Conservation (phyloP, 2,113 vertebrate genomes). For the Falcunculus frontatus region DNA sequence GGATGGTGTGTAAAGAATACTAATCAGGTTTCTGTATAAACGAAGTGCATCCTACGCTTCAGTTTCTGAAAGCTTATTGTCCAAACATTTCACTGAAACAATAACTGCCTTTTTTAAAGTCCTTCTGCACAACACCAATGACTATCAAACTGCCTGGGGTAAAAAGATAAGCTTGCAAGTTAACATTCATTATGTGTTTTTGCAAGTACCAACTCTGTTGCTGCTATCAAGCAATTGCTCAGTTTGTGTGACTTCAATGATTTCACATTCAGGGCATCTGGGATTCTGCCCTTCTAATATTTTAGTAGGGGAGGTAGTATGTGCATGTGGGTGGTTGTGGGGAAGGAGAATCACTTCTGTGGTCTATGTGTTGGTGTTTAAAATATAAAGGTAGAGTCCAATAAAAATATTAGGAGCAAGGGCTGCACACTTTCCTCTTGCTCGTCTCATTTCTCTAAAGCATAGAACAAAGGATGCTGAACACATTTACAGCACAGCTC, state of each 20-base stretch:
- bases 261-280: background rate
- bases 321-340: background rate
- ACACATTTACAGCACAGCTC: background rate
- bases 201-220: background rate
- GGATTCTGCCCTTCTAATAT: background rate
- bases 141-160: background rate
- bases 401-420: background rate
- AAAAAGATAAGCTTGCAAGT: conserved; percentile 21
- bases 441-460: background rate
- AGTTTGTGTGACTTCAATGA: background rate
- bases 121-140: background rate
- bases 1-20: conserved; percentile 29
- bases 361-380: background rate
- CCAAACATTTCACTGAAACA: conserved; percentile 19
- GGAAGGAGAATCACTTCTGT: background rate
- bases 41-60: background rate
- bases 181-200: background rate
- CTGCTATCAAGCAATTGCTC: conserved; percentile 6
- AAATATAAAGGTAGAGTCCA: background rate
- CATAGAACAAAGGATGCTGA: background rate
- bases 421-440: background rate
- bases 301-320: background rate
- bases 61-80: conserved; percentile 25
- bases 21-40: conserved; percentile 56
- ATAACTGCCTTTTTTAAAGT: background rate